Evolutionary conservation across 2,888 invertebrate species (phyloP).

Genomic region (Ormyrus labotus): DNA sequence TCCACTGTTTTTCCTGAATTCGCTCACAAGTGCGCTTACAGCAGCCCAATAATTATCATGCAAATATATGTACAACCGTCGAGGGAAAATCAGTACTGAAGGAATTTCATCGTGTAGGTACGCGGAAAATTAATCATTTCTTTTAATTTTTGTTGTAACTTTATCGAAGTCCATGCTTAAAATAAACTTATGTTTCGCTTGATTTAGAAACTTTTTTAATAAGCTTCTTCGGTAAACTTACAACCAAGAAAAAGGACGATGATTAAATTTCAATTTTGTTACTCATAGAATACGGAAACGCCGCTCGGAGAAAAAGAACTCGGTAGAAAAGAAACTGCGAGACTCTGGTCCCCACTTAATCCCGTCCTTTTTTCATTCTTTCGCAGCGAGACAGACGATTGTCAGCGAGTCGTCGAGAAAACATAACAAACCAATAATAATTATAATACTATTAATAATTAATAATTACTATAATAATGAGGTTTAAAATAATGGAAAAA

Average conservation of each 20-base stretch:
- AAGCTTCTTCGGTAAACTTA: conserved; percentile 34
- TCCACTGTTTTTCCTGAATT: conserved; percentile 40
- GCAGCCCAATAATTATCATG: conserved; percentile 4
- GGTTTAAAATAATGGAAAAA: conserved; percentile 18
- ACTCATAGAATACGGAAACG: background rate
- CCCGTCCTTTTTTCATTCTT: conserved; percentile 51
- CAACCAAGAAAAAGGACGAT: conserved; percentile 25
- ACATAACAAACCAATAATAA: conserved; percentile 37
- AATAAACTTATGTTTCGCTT: background rate
- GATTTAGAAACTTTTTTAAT: conserved; percentile 1
- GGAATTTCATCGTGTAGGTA: background rate
- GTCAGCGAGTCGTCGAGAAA: conserved; percentile 18
- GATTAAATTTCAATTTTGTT: conserved; percentile 34
- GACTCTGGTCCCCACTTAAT: conserved; percentile 44
- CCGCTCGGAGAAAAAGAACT: conserved; percentile 21
- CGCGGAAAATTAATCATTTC: conserved; percentile 23
- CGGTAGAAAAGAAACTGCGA: conserved; percentile 28
- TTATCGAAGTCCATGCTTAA: conserved; percentile 3
- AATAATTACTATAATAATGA: conserved; percentile 36
- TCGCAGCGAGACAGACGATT: conserved; percentile 28
- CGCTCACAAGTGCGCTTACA: conserved; percentile 53
- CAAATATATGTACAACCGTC: background rate
- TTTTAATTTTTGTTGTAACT: conserved; percentile 32
- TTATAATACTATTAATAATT: conserved; percentile 27
- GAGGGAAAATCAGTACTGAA: conserved; percentile 5